Base-by-base conservation (phyloP, 2,797 vertebrate species). In the Harpagifer antarcticus region DNA sequence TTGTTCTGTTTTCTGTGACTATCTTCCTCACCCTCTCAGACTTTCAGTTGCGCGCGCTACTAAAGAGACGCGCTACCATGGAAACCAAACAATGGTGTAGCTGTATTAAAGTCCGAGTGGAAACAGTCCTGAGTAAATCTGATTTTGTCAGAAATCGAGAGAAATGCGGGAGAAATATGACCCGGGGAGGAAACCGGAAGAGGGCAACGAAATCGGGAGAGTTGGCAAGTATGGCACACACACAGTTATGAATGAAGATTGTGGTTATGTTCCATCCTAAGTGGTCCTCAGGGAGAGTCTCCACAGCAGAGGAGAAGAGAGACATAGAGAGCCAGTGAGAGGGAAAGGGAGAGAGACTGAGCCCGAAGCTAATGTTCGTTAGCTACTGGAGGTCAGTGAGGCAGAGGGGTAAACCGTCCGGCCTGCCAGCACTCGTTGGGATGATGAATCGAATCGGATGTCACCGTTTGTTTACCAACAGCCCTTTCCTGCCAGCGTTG, bases 381-480 rank as follows among this genome's bases (percentile, higher is more conserved):
- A 61, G 72, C 50, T 56, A 23, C 55, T 43, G 58, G 68, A 68
- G 68, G 73, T 60, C 66, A 54, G 37, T 27, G 77, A 65, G 54
- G 76, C 48, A 52, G 66, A 56, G 66, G 59, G 70, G 44, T 52
- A 63, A 49, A 27, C 13, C 16, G 10, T 72, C 82, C 56, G 2
- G 56, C 47, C 72, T 56, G 69, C 72, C 67, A 60, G 68, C 57
- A 12, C 68, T 76, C 58, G 20, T 19, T 27, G 60, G 33, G 49
- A 70, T 57, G 53, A 89, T 77, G 79, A 85, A 91, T 91, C 77
- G 40, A 85, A 86, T 52, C 55, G 78, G 68, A 84, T 59, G 17
- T 83, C 72, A 83, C 47, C 61, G 45, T 84, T 85, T 89, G 79
- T 87, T 85, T 81, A 85, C 84, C 43, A 65, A 40, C 67, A 82